Percentiles rank a stretch among this genome's conserved stretches.
Evolutionary conservation across 2,888 invertebrate species (phyloP).

Genomic region (Ectemnius cavifrons): DNA sequence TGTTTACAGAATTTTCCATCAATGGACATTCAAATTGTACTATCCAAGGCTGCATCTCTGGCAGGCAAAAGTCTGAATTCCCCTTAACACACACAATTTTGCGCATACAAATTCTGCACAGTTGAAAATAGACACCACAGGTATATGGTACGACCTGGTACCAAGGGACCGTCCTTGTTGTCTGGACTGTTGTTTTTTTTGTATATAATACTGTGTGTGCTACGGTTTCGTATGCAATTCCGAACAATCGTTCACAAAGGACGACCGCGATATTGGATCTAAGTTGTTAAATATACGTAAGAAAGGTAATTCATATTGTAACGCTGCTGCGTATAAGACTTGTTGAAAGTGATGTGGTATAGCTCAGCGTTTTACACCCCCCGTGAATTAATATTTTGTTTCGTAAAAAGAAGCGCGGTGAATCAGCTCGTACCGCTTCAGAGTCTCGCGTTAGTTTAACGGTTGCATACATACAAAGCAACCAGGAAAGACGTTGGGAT

Average conservation of each 20-base stretch:
- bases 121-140: background rate
- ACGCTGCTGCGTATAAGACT: slow-evolving; percentile 17
- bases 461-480: background rate
- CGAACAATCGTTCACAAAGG: slow-evolving; percentile 19
- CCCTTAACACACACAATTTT: slow-evolving; percentile 42
- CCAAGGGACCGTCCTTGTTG: background rate
- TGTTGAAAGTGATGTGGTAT: slow-evolving; percentile 27
- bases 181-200: slow-evolving; percentile 5
- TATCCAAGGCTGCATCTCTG: slow-evolving; percentile 87
- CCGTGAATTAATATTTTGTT: slow-evolving; percentile 8
- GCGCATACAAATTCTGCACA: slow-evolving; percentile 5
- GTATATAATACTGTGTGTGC: background rate
- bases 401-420: slow-evolving; percentile 7
- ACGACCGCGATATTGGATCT: slow-evolving; percentile 10
- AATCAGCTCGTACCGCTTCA: slow-evolving; percentile 15
- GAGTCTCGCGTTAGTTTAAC: background rate
- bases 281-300: slow-evolving; percentile 10
- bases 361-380: slow-evolving; percentile 30
- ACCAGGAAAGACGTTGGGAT: background rate
- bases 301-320: slow-evolving; percentile 5
- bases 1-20: slow-evolving; percentile 87
- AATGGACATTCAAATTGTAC: slow-evolving; percentile 90
- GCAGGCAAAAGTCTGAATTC: slow-evolving; percentile 76
- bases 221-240: slow-evolving; percentile 16
- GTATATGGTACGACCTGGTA: slow-evolving; percentile 13